Evolutionary conservation across 2,888 invertebrate genomes (phyloP), one percentile per base, ranked within the genome.

Genomic region (Hyalella azteca): DNA sequence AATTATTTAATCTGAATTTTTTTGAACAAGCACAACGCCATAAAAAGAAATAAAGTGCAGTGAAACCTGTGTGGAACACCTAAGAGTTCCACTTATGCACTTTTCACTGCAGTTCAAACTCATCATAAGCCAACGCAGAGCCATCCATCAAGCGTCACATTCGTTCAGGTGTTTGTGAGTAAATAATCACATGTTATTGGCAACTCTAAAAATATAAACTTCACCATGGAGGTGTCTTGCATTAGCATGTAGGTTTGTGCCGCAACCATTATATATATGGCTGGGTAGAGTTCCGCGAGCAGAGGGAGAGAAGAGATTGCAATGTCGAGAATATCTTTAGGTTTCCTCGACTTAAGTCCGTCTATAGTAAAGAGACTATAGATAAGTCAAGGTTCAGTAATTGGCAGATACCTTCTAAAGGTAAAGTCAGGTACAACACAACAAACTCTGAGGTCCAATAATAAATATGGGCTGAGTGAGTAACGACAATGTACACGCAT

Each of bases 311-410:
- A n/a, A n/a, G n/a, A n/a, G n/a, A n/a, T n/a, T n/a, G n/a, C n/a
- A n/a, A n/a, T 54, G 54, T 54, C 29, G 11, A 54, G 29, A 22
- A 54, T 54, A 54, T 54, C 54, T 22, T 54, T 54, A 54, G 29
- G 29, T 22, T 54, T 54, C 54, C 54, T 26, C 22, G 29, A 54
- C 54, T 13, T 26, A 54, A 54, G 54, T 22, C 54, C 22, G 29
- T 54, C 26, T 54, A 54, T 54, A 26, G 54, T 54, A 29, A 54
- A 54, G 54, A 11, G 54, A 54, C 54, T 54, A 29, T 26, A 54
- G 54, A 54, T 54, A 54, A 54, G 54, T 54, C 54, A 54, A 54
- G 54, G 54, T 29, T 26, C 54, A 54, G 54, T 54, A 54, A 54
- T 54, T 54, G 54, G 26, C 54, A 54, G 54, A 11, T 54, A 29